Conservation (phyloP, 2,888 invertebrate species). For the Aleiodes alternator region DNA sequence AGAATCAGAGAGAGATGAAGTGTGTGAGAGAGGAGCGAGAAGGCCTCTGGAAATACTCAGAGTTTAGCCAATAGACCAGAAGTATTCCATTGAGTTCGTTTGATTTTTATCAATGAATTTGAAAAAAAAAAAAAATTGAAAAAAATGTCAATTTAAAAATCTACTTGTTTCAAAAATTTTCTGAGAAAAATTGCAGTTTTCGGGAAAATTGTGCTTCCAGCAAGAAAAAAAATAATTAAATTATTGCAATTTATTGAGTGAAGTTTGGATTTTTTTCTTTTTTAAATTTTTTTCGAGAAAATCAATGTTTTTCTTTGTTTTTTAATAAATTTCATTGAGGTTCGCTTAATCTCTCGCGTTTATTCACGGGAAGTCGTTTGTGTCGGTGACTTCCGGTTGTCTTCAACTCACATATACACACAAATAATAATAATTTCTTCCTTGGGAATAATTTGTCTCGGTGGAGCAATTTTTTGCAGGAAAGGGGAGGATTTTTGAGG, state of each 20-base stretch:
- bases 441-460: background rate
- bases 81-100: slow-evolving; percentile 9
- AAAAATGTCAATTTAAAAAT: background rate
- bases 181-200: background rate
- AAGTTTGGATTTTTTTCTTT: background rate
- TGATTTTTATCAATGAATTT: background rate
- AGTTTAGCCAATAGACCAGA: slow-evolving; percentile 48
- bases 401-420: background rate
- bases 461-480: background rate
- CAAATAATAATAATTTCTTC: slow-evolving; percentile 10
- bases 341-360: background rate
- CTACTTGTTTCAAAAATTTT: background rate
- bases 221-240: background rate
- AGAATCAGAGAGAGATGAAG: slow-evolving; percentile 36
- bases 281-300: background rate
- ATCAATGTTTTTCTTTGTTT: background rate
- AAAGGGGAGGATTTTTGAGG: background rate
- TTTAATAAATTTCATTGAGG: background rate
- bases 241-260: background rate
- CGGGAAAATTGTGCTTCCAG: background rate
- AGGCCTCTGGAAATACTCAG: slow-evolving; percentile 47
- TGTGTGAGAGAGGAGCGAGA: slow-evolving; percentile 2
- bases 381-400: slow-evolving; percentile 10
- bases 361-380: background rate
- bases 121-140: background rate